These are phyloP conservation scores for Leptosomus discolor DNA, from an alignment of 2,113 vertebrate genomes.

Conservation along the genomic window DNA sequence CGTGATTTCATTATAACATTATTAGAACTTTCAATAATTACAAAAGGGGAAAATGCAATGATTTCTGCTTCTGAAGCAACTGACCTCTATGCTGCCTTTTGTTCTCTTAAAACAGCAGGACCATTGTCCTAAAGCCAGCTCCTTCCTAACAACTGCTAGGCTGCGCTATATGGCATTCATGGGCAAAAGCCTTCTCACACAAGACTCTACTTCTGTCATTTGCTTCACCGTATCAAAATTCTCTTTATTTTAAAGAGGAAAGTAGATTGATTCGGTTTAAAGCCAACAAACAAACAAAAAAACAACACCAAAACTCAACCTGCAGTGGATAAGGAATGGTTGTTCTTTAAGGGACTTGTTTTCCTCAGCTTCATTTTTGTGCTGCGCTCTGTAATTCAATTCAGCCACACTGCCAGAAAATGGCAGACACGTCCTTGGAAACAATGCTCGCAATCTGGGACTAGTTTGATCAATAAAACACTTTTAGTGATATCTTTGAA, in stretches of 20 bases:
- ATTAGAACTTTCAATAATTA: neutral
- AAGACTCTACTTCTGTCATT: neutral
- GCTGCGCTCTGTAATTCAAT: neutral
- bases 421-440: neutral
- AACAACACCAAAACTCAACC: neutral
- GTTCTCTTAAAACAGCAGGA: neutral
- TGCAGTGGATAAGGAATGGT: rapidly evolving
- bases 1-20: neutral
- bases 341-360: neutral
- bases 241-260: neutral
- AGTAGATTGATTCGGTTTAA: neutral
- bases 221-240: neutral
- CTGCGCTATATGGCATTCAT: neutral
- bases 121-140: neutral
- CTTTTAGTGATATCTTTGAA: neutral
- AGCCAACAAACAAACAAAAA: neutral
- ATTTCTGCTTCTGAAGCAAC: neutral
- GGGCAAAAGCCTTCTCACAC: neutral
- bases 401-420: neutral
- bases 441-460: neutral
- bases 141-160: neutral
- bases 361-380: neutral
- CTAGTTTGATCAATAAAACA: neutral
- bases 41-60: neutral
- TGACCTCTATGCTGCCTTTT: neutral